Evolutionary conservation across 1,140 invertebrate genomes (phyloP).

Genomic region (Drosophila ohnishii): DNA sequence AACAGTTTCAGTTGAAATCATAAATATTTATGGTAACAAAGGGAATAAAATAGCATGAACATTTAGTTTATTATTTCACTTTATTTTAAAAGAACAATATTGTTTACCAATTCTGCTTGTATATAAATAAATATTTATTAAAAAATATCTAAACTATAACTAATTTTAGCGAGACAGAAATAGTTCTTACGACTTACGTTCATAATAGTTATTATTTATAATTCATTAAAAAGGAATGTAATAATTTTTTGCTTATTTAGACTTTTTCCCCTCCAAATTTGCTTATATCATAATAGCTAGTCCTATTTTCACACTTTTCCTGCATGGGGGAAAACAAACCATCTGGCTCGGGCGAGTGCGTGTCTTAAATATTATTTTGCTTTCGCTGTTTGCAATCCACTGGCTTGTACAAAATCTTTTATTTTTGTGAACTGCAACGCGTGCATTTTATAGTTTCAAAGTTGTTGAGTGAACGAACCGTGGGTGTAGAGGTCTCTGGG

Average conservation of each 20-base stretch:
- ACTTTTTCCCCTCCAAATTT: conserved; percentile 1
- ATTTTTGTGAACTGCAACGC: conserved; percentile 55
- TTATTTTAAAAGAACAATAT: background rate
- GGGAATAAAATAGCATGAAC: background rate
- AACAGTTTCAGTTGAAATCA: conserved; percentile 3
- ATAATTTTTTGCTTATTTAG: conserved; percentile 4
- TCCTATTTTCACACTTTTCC: conserved; percentile 53
- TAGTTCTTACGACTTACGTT: too few species aligned
- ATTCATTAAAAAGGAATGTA: too few species aligned
- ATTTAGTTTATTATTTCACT: background rate
- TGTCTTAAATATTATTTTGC: conserved; percentile 42
- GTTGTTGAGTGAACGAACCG: conserved; percentile 50
- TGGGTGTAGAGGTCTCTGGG: conserved; percentile 29
- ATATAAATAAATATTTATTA: background rate
- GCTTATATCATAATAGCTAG: conserved; percentile 30
- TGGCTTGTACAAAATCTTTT: conserved; percentile 23
- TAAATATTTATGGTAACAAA: conserved; percentile 53
- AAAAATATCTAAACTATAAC: background rate
- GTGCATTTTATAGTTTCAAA: conserved; percentile 74
- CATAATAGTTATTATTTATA: too few species aligned
- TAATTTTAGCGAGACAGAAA: background rate
- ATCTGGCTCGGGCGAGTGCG: conserved; percentile 62
- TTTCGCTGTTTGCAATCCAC: conserved; percentile 18
- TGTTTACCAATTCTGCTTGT: background rate
- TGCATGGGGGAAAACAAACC: conserved; percentile 43